These are phyloP conservation scores for Zapornia atra DNA, from an alignment of 2,113 vertebrate species.

Conservation along the genomic window DNA sequence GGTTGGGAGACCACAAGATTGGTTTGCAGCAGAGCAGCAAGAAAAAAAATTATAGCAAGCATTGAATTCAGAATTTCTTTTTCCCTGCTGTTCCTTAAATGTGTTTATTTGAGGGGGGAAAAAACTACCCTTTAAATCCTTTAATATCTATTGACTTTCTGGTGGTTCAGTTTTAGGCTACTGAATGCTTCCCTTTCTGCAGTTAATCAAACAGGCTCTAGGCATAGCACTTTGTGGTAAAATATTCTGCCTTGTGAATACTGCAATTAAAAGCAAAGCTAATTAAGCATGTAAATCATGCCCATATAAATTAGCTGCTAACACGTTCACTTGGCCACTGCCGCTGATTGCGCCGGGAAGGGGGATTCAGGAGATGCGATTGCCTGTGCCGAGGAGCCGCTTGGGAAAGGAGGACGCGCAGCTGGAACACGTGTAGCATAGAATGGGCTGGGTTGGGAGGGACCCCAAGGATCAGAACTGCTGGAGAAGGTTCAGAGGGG, in stretches of 20 bases:
- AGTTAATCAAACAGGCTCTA: slow-evolving; percentile 28
- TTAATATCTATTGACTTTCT: slow-evolving; percentile 44
- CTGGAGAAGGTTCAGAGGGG: too few relatives aligned
- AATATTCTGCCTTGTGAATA: slow-evolving; percentile 26
- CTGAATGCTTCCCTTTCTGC: background rate
- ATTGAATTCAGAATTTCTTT: background rate
- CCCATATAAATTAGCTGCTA: slow-evolving; percentile 4
- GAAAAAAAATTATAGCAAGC: background rate
- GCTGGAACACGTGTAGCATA: accelerated
- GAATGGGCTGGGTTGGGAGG: too few relatives aligned
- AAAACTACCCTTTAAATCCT: background rate
- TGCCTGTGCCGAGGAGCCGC: accelerated
- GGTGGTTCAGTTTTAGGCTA: background rate
- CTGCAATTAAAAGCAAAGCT: slow-evolving; percentile 26
- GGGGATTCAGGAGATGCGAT: accelerated
- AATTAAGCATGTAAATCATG: slow-evolving; percentile 53
- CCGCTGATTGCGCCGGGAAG: accelerated
- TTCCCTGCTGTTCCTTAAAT: slow-evolving; percentile 17
- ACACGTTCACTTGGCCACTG: background rate
- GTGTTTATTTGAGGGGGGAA: background rate
- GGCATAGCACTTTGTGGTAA: background rate
- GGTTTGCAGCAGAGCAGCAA: background rate
- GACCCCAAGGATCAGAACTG: too few relatives aligned
- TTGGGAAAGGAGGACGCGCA: background rate
- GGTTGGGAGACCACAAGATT: background rate